phyloP scores from a whole-genome alignment of 2,113 vertebrate genomes.

The human region GRCh38 chr15:92262001-92262500 shows the following conservation, averaged over 20 bases:
- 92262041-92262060: background rate
- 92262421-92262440: background rate
- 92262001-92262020: background rate
- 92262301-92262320: background rate
- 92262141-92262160: background rate
- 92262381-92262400: too few relatives aligned
- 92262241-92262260: background rate
- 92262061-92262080: background rate
- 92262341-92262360: background rate
- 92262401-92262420: background rate
- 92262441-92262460: background rate
- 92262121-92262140: background rate
- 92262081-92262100: background rate
- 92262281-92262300: background rate
- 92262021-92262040: background rate
- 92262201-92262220: background rate
- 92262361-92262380: background rate
- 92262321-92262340: background rate
- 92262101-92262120: background rate
- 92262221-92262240: background rate
- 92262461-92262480: background rate
- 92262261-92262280: background rate
- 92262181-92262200: background rate
- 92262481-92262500: background rate
- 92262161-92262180: background rate